These are phyloP conservation scores for Girardia tigrina DNA, from an alignment of 2,888 invertebrate species.

Conservation along the genomic window DNA sequence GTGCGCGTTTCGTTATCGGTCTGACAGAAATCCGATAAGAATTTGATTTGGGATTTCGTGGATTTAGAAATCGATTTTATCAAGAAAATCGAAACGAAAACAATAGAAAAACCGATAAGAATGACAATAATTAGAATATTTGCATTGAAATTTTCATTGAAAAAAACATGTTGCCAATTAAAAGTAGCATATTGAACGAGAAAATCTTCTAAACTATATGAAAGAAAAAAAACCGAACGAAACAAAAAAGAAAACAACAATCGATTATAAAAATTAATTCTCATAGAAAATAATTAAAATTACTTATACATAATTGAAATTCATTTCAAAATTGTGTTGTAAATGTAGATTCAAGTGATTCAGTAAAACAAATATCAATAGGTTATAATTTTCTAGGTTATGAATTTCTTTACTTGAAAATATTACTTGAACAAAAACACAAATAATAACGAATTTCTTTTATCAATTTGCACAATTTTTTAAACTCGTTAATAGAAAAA, in stretches of 20 bases:
- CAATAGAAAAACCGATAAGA: neutral
- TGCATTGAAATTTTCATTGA: neutral
- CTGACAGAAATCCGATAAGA: neutral
- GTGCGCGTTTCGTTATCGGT: neutral
- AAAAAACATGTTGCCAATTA: neutral
- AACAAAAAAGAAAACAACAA: too few species aligned
- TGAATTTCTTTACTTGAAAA: too few species aligned
- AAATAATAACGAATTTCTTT: too few species aligned
- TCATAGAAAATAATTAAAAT: too few species aligned
- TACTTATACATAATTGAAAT: conserved; percentile 14
- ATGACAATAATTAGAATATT: too few species aligned
- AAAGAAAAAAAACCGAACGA: too few species aligned
- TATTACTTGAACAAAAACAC: too few species aligned
- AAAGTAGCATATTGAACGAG: conserved; percentile 1
- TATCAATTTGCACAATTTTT: too few species aligned
- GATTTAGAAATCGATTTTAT: neutral
- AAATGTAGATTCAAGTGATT: neutral
- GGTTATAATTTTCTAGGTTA: neutral
- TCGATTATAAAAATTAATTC: too few species aligned
- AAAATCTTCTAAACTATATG: conserved; percentile 9
- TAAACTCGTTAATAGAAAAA: too few species aligned
- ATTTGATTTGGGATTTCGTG: neutral
- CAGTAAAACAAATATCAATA: neutral
- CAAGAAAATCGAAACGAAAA: neutral
- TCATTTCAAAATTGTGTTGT: neutral